Base-by-base conservation (phyloP, 2,888 invertebrate species). In the Laspeyria flexula region DNA sequence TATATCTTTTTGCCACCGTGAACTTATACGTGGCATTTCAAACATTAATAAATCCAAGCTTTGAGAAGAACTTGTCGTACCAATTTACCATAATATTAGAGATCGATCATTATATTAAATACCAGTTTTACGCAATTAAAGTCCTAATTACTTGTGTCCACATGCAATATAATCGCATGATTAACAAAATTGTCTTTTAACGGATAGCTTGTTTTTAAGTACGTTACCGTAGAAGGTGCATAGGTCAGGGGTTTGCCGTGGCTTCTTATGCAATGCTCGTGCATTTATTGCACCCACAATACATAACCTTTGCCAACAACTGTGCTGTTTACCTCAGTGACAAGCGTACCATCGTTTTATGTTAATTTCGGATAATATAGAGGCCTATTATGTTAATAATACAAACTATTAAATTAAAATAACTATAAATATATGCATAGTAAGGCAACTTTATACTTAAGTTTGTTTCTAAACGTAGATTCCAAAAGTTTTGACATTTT, bases 221-320 rank as follows among this genome's bases (percentile, higher is more conserved):
- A 71, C 71, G 64, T 67, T 57, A 61, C 73, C 65, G 72, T 65
- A 82, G 75, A 75, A 66, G 76, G 72, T 65, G 75, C 71, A 81
- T 79, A 84, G 81, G 83, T 79, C 83, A 78, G 68, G 71, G 74
- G 71, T 78, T 79, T 74, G 65, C 65, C 60, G 70, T 69, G 70
- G 65, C 60, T 52, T n/a, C 39, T 68, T 65, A 68, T 55, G 89
- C 85, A 90, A 90, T 61, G 54, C 60, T 76, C 73, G 74, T 79
- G 83, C 82, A 86, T 81, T 82, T 80, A 83, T 83, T 86, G 87
- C 84, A 79, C 71, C 78, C 64, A 82, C 83, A 84, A 79, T 79
- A 73, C 77, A 75, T 84, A 88, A 88, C 88, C 88, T 90, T 89
- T 89, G 69, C 78, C 65, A 63, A 55, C 52, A 54, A 74, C 71